phyloP scores from a whole-genome alignment of 2,113 vertebrate species.

The Protobothrops mucrosquamatus region DNA sequence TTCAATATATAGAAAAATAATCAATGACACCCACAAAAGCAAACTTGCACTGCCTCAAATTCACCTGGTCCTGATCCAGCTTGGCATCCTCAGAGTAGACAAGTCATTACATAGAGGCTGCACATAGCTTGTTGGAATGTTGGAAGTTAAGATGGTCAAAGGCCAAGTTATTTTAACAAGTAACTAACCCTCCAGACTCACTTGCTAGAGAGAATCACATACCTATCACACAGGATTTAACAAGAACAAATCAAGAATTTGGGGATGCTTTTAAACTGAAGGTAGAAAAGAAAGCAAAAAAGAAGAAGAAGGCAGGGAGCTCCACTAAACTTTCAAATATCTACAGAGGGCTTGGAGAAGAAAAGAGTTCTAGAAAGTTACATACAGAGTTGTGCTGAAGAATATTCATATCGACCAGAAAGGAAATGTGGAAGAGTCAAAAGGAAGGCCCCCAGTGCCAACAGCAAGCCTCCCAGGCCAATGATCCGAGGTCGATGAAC shows the following conservation, averaged over 20 bases:
- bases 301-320: background rate
- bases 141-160: background rate
- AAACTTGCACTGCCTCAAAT: background rate
- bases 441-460: conserved; percentile 83
- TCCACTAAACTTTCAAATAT: background rate
- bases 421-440: conserved; percentile 95
- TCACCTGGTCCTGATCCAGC: background rate
- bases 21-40: background rate
- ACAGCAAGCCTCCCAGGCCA: conserved; percentile 83
- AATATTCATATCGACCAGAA: conserved; percentile 79
- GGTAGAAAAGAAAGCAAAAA: background rate
- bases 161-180: background rate
- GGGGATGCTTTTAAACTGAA: background rate
- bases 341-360: background rate
- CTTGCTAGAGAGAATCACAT: background rate
- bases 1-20: background rate
- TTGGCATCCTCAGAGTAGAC: background rate
- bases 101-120: background rate
- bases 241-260: background rate
- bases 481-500: conserved; percentile 89
- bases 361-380: conserved; percentile 1
- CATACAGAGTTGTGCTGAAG: conserved; percentile 37
- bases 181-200: background rate
- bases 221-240: background rate
- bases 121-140: background rate